Percentiles rank a stretch among this genome's conserved stretches.
Evolutionary conservation across 2,888 invertebrate genomes (phyloP).

Genomic region (Brenthis daphne): DNA sequence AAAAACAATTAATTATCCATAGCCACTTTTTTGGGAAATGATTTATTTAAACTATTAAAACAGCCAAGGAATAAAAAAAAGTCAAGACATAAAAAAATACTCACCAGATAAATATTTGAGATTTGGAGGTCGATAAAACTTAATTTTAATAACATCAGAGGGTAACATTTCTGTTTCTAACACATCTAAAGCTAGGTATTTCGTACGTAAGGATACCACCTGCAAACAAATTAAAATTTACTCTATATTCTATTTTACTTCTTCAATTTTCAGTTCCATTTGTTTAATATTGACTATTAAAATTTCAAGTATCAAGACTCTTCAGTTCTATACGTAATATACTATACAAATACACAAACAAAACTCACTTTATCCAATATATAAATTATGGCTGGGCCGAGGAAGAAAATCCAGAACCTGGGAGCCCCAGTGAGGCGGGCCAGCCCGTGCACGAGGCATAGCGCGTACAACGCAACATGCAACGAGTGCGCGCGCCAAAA

Average conservation of each 20-base stretch:
- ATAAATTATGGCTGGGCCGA: slow-evolving; percentile 94
- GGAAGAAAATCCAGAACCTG: slow-evolving; percentile 96
- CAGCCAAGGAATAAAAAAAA: neutral
- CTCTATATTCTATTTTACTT: too few species aligned
- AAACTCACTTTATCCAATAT: slow-evolving; percentile 90
- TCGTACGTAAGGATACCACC: slow-evolving; percentile 94
- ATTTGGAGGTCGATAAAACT: slow-evolving; percentile 97
- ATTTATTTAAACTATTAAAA: neutral
- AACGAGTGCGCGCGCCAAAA: slow-evolving; percentile 97
- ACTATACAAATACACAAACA: too few species aligned
- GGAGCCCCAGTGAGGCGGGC: slow-evolving; percentile 95
- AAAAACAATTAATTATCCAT: too few species aligned
- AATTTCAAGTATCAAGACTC: too few species aligned
- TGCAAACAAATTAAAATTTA: slow-evolving; percentile 49
- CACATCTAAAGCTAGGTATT: slow-evolving; percentile 95
- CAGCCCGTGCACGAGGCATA: slow-evolving; percentile 94
- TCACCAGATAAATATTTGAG: slow-evolving; percentile 92
- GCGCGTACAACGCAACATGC: slow-evolving; percentile 91
- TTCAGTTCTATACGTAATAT: too few species aligned
- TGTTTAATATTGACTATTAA: too few species aligned
- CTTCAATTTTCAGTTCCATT: too few species aligned
- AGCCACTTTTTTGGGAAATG: too few species aligned
- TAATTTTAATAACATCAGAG: slow-evolving; percentile 96
- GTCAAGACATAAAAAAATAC: slow-evolving; percentile 3
- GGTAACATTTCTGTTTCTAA: slow-evolving; percentile 96